Base-by-base conservation (phyloP, 2,888 invertebrate genomes). In the Catotricha subobsoleta region DNA sequence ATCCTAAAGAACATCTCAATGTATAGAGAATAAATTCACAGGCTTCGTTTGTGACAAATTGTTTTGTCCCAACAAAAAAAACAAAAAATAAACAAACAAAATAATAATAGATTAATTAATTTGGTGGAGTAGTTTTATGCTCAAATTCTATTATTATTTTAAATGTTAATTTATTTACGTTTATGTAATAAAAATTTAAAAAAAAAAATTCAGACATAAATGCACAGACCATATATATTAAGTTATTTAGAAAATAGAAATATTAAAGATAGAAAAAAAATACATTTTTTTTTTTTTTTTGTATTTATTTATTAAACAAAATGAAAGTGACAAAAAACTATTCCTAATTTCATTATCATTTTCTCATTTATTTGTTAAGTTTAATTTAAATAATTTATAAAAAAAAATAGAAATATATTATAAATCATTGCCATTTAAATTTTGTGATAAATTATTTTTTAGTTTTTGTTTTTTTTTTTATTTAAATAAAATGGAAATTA, bases 111-210 rank as follows among this genome's bases (percentile, higher is more conserved):
- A 19, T 3, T 31, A 21, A 21, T 34, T 34, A 13, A 21, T 13
- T 34, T 34, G n/a, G 21, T 15, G 23, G 36, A 36, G 36, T 36
- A 36, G 36, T 36, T 36, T 36, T 36, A 36, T 36, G 36, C 36
- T 36, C 36, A 25, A 36, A 19, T 20, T 4, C 18, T 31, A 8
- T 16, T 4, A 33, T n/a, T n/a, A n/a, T n/a, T n/a, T n/a, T n/a
- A n/a, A n/a, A n/a, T n/a, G n/a, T n/a, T n/a, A n/a, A n/a, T n/a
- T n/a, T n/a, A n/a, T n/a, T n/a, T n/a, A n/a, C n/a, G n/a, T n/a
- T n/a, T n/a, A n/a, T n/a, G n/a, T n/a, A n/a, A n/a, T n/a, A n/a
- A n/a, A n/a, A n/a, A n/a, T n/a, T n/a, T n/a, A n/a, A n/a, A n/a
- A n/a, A n/a, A n/a, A n/a, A n/a, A n/a, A n/a, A n/a, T n/a, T n/a